Base-by-base conservation (phyloP, 2,113 vertebrate species). In the Ageneiosus marmoratus region DNA sequence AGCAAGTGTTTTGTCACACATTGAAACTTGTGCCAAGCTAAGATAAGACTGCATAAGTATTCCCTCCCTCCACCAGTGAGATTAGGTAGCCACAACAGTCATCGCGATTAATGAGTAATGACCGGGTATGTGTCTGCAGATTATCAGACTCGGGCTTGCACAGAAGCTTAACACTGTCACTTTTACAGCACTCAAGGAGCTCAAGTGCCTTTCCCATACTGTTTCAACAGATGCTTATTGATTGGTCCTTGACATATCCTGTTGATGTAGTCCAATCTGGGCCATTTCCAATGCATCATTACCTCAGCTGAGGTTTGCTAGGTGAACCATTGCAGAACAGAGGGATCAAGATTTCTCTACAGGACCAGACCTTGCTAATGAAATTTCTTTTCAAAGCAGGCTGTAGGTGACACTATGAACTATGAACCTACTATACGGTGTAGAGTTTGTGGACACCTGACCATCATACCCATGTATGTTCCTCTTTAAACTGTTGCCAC, bases 11-110 rank as follows among this genome's bases (percentile, higher is more conserved):
- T n/a, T 75, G 81, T 72, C 67, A 41, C 6, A 53, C 48, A 73
- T 73, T 41, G 67, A 60, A 46, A 79, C 82, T 80, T 89, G 82
- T 44, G 44, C 48, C 48, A 41, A 85, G 81, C 73, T 3, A 22
- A 88, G 90, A 94, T 92, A 93, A 92, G 88, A n/a, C 55, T 74
- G 22, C 16, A 29, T 22, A 62, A 50, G 56, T 55, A 58, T 74
- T 82, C 56, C 70, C 80, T 62, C 67, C 80, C 80, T 81, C 41
- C 70, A 6, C 3, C 18, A 29, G 50, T 5, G n/a, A 73, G 53
- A 73, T 81, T 58, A 76, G 50, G 18, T 60, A 29, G 69, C 80
- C 41, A 9, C 18, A 24, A 27, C 12, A 13, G 69, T 62, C 27
- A 27, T 56, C 20, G 0, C 5, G 12, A n/a, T 81, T 48, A 55